A percentile compares a stretch with the other conserved stretches of the same genome.
Conservation (phyloP, 2,888 invertebrate genomes). For the Tenthredo livida region DNA sequence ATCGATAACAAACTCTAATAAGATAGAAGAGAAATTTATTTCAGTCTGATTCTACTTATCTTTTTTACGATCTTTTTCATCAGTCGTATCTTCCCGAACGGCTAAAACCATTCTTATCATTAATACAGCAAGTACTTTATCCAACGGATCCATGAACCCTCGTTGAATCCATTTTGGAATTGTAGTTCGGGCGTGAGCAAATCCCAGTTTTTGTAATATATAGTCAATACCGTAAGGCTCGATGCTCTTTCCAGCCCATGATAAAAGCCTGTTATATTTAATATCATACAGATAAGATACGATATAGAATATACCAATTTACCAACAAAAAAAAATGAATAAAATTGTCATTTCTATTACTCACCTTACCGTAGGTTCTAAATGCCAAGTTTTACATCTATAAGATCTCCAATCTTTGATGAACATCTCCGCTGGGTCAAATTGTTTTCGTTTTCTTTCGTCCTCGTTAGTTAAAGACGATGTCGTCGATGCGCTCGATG, state of each 20-base stretch:
- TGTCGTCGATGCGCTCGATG: slow-evolving; percentile 61
- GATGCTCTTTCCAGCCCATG: slow-evolving; percentile 97
- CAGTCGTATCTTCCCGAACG: slow-evolving; percentile 75
- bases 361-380: slow-evolving; percentile 94
- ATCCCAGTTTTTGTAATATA: slow-evolving; percentile 97
- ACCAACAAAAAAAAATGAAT: no score
- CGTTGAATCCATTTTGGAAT: slow-evolving; percentile 99
- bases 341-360: slow-evolving; percentile 55
- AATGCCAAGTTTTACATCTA: slow-evolving; percentile 96
- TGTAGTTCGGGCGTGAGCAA: slow-evolving; percentile 97
- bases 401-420: slow-evolving; percentile 94
- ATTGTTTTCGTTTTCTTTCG: slow-evolving; percentile 76
- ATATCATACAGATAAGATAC: neutral
- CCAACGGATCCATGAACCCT: slow-evolving; percentile 98
- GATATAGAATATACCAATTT: neutral
- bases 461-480: slow-evolving; percentile 71
- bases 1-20: neutral
- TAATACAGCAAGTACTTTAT: slow-evolving; percentile 92
- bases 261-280: slow-evolving; percentile 82
- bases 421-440: slow-evolving; percentile 82
- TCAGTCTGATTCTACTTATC: slow-evolving; percentile 65
- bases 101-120: slow-evolving; percentile 85
- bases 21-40: neutral
- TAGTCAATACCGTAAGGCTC: slow-evolving; percentile 99
- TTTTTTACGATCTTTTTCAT: slow-evolving; percentile 71